Evolutionary conservation across 2,113 vertebrate species (phyloP).

Genomic region (Phodopus roborovskii): DNA sequence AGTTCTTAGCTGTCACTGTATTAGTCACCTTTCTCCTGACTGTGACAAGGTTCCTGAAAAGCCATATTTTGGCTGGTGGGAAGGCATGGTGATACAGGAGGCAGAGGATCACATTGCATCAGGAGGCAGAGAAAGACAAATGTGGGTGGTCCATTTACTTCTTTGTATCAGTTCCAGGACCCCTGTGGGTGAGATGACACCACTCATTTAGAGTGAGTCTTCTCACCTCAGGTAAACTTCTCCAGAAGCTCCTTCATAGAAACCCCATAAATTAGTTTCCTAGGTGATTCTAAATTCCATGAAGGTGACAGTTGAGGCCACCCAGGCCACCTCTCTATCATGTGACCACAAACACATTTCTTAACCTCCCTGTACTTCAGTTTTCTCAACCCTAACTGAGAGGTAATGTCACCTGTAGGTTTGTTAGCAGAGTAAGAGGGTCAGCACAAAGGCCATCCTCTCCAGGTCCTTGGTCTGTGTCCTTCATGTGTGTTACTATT

Average conservation of each 20-base stretch:
- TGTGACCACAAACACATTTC: background rate
- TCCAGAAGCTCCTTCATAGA: background rate
- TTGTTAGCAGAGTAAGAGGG: background rate
- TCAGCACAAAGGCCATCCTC: background rate
- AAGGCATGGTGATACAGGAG: background rate
- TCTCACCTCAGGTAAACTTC: background rate
- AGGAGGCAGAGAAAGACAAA: background rate
- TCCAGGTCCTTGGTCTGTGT: background rate
- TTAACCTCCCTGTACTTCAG: background rate
- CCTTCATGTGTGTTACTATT: background rate
- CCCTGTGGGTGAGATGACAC: too few species aligned
- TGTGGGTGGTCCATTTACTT: background rate
- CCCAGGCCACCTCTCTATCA: background rate
- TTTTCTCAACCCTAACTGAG: background rate
- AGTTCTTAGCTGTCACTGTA: background rate
- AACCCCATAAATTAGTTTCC: background rate
- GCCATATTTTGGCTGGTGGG: background rate
- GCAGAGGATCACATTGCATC: background rate
- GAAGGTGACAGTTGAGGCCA: background rate
- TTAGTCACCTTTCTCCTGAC: background rate
- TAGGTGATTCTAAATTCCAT: background rate
- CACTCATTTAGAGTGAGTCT: background rate
- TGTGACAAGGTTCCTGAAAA: background rate
- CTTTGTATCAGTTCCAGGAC: background rate
- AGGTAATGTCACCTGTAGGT: background rate